A percentile compares a stretch with the other conserved stretches of the same genome.
Conservation (phyloP, 1,140 invertebrate species). For the Plodia interpunctella region DNA sequence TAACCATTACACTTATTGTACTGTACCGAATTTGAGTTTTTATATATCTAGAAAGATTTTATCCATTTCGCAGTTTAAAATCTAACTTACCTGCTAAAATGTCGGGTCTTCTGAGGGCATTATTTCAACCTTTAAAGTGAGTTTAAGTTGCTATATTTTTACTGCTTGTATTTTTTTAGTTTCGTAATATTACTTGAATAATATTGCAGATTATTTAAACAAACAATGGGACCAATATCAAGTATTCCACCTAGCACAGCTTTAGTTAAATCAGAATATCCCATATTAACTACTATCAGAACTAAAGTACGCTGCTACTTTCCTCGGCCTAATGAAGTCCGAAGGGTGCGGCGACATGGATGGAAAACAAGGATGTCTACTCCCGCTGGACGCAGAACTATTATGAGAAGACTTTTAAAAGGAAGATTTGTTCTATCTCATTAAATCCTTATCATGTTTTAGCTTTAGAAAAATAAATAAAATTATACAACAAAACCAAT, state of each 20-base stretch:
- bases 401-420: constrained; percentile 87
- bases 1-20: too few species aligned
- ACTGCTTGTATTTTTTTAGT: too few species aligned
- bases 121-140: constrained; percentile 57
- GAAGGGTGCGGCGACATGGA: constrained; percentile 83
- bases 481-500: constrained; percentile 5
- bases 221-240: constrained; percentile 33
- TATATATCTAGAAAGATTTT: too few species aligned
- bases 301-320: constrained; percentile 81
- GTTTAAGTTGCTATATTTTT: neutral
- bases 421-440: constrained; percentile 84
- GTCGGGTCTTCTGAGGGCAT: constrained; percentile 44
- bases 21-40: too few species aligned
- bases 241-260: constrained; percentile 22
- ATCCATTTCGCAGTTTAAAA: too few species aligned
- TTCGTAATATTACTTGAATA: neutral
- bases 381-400: constrained; percentile 79
- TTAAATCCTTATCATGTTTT: constrained; percentile 52
- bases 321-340: constrained; percentile 84
- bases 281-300: constrained; percentile 47
- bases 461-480: constrained; percentile 9
- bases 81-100: constrained; percentile 17
- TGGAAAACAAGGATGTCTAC: constrained; percentile 84
- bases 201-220: constrained; percentile 38
- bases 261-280: constrained; percentile 47